Conservation (phyloP, 2,888 invertebrate genomes). For the Gnatocerus cornutus region DNA sequence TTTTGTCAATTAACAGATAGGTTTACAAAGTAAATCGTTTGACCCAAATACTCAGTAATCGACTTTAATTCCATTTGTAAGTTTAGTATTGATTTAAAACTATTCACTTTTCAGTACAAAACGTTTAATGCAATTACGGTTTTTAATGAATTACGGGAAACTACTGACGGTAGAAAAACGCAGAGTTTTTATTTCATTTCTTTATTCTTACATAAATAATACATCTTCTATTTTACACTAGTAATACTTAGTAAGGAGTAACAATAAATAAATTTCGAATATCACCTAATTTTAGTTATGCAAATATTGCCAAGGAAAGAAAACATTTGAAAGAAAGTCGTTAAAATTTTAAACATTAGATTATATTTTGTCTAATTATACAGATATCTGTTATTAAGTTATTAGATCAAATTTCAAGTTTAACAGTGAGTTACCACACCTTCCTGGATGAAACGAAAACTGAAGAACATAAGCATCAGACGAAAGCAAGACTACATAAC, state of each 20-base stretch:
- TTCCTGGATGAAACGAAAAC: conserved; percentile 5
- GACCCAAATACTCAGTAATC: too few relatives aligned
- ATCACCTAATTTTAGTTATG: conserved; percentile 24
- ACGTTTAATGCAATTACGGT: too few relatives aligned
- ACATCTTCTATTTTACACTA: conserved; percentile 60
- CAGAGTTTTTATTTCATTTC: conserved; percentile 10
- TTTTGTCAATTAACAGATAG: too few relatives aligned
- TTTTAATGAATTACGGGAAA: too few relatives aligned
- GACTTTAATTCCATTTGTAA: too few relatives aligned
- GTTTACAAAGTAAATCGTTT: too few relatives aligned
- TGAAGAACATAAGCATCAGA: conserved; percentile 3
- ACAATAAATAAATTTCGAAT: conserved; percentile 54
- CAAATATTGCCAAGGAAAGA: not conserved
- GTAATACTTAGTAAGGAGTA: conserved; percentile 63
- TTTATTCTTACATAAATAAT: conserved; percentile 58
- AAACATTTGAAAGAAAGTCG: not conserved
- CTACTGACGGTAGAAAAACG: too few relatives aligned
- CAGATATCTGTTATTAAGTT: conserved; percentile 14
- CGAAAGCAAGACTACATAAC: not conserved
- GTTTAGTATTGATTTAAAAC: too few relatives aligned
- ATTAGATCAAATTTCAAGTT: conserved; percentile 17
- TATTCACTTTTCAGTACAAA: too few relatives aligned
- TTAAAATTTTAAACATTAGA: conserved; percentile 15
- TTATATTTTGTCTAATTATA: conserved; percentile 27
- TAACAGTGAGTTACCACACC: conserved; percentile 11